Percentiles rank a stretch among this genome's conserved stretches.
phyloP scores from a whole-genome alignment of 1,140 invertebrate genomes.

The Vollenhovia emeryi region DNA sequence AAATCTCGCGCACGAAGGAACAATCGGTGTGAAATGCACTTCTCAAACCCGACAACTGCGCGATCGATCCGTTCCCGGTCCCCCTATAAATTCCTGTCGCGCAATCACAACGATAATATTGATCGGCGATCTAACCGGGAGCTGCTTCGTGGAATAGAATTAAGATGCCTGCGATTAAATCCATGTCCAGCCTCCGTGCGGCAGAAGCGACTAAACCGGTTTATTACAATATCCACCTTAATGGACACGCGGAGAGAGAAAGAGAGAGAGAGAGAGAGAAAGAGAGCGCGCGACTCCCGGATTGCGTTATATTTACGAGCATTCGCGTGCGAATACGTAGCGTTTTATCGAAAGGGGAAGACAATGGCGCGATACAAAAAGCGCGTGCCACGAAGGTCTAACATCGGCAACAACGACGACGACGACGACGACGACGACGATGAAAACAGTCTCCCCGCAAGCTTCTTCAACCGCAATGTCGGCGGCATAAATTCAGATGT shows the following conservation, averaged over 20 bases:
- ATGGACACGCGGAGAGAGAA: background rate
- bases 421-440: background rate
- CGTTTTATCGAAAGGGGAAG: constrained; percentile 25
- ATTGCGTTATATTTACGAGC: background rate
- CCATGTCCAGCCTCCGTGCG: background rate
- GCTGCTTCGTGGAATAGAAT: constrained; percentile 29
- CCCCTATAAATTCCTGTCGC: background rate
- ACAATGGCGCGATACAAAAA: constrained; percentile 6
- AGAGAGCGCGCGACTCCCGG: background rate
- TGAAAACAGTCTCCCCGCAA: background rate
- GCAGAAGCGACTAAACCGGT: constrained; percentile 22
- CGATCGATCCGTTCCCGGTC: background rate
- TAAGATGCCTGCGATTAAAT: constrained; percentile 42
- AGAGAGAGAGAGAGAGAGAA: too few relatives aligned
- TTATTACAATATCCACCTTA: constrained; percentile 44
- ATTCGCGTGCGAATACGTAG: background rate
- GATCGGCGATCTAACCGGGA: constrained; percentile 31
- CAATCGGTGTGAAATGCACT: background rate
- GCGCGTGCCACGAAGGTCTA: background rate
- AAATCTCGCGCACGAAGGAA: background rate
- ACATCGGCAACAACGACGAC: background rate
- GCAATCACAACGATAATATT: constrained; percentile 2
- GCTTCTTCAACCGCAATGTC: constrained; percentile 18
- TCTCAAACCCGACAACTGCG: background rate
- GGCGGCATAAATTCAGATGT: constrained; percentile 36